Base-by-base conservation (phyloP, 1,140 invertebrate genomes). In the Cydia amplana region DNA sequence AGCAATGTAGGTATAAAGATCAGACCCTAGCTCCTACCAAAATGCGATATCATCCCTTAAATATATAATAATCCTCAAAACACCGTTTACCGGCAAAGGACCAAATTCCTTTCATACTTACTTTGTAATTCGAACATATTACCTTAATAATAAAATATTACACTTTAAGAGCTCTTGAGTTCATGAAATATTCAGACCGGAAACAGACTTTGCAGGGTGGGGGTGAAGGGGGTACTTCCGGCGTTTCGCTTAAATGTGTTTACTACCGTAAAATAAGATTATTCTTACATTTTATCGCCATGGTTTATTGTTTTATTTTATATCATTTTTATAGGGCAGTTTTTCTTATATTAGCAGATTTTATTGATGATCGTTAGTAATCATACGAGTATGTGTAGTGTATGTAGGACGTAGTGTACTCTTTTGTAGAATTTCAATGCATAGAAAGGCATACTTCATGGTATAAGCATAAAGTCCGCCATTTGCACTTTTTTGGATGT, bases 161-260 rank as follows among this genome's bases (percentile, higher is more conserved):
- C 65, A 36, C 28, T 18, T 70, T 36, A 36, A 70, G 65, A 36
- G 65, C 55, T 9, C n/a, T 70, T 20, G 16, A 32, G 28, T 36
- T 70, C 65, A 70, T 70, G 32, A 70, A 70, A 70, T 70, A 70
- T 70, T 70, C 65, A 70, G 28, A 70, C 28, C 65, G 65, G 65
- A 70, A 70, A 36, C 65, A 65, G 64, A 65, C 64, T 23, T 16
- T 65, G 0, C 63, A 64, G 63, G 23, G 55, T 60, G 18, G 55
- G 63, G 20, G 65, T 18, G 32, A 28, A 4, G 16, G 65, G 32
- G 36, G 14, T 36, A 70, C 65, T 70, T 70, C 65, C 65, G 36
- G 65, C n/a, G 65, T 40, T 36, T 70, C 25, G 28, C 55, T 12
- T 60, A 60, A 60, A 60, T 60, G 51, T 60, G 51, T 60, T 60